Percentiles rank a stretch among this genome's conserved stretches.
Conservation (phyloP, 1,140 invertebrate genomes). For the Probaryconus sp. region DNA sequence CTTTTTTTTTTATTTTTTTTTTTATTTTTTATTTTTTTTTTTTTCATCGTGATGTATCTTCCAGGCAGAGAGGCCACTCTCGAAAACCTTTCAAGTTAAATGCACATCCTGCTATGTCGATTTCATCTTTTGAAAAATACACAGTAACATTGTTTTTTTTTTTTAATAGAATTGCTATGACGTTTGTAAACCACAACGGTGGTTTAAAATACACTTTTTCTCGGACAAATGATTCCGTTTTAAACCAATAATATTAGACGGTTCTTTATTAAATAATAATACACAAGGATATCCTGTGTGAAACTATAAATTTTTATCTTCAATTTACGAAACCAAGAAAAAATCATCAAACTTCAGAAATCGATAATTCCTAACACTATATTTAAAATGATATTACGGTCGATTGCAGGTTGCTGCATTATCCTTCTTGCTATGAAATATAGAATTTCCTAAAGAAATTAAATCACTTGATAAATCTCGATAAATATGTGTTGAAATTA, state of each 20-base stretch:
- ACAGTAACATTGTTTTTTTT: constrained; percentile 20
- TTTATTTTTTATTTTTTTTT: no score
- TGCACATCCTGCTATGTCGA: constrained; percentile 18
- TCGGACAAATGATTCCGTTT: background rate
- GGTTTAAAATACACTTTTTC: constrained; percentile 9
- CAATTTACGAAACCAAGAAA: background rate
- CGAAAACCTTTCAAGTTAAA: constrained; percentile 26
- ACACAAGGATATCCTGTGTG: constrained; percentile 6
- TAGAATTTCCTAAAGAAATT: background rate
- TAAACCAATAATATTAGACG: constrained; percentile 7
- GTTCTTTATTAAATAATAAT: constrained; percentile 1
- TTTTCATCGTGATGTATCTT: constrained; percentile 10
- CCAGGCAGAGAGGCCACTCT: constrained; percentile 12
- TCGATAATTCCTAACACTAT: no score
- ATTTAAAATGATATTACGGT: no score
- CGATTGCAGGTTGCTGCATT: no score
- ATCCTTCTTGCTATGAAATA: background rate
- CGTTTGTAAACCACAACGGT: constrained; percentile 1
- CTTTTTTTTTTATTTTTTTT: no score
- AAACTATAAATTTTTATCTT: constrained; percentile 1
- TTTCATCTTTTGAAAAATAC: constrained; percentile 9
- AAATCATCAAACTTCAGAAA: no score
- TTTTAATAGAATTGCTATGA: constrained; percentile 30
- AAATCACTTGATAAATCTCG: constrained; percentile 2
- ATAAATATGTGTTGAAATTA: constrained; percentile 19